Conservation (phyloP, 92 coral and sea anemone species). For the Plumapathes pennacea region DNA sequence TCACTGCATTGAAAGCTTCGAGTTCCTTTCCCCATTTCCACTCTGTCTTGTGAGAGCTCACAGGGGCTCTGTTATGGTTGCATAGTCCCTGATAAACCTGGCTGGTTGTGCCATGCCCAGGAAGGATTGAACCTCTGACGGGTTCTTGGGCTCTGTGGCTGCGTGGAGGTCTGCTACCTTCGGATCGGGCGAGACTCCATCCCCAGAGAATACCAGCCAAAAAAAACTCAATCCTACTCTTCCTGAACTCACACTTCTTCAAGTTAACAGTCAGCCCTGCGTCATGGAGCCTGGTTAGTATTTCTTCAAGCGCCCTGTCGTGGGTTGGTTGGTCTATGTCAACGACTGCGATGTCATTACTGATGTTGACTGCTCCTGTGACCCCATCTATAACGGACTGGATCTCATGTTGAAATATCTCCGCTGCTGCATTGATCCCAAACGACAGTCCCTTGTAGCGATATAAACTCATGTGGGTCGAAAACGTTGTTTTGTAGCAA, state of each 20-base stretch:
- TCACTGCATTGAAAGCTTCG: slow-evolving; percentile 6
- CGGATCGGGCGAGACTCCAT: slow-evolving; percentile 44
- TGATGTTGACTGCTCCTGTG: neutral
- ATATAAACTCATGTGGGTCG: slow-evolving; percentile 27
- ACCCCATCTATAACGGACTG: slow-evolving; percentile 1
- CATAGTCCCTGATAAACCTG: slow-evolving; percentile 14
- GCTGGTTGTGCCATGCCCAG: slow-evolving; percentile 26
- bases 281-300: slow-evolving; percentile 6
- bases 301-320: slow-evolving; percentile 29
- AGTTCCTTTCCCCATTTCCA: neutral
- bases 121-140: slow-evolving; percentile 29
- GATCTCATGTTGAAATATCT: neutral
- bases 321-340: neutral
- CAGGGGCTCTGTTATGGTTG: slow-evolving; percentile 13
- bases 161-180: slow-evolving; percentile 25
- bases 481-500: slow-evolving; percentile 35
- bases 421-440: slow-evolving; percentile 1
- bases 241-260: slow-evolving; percentile 25
- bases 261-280: slow-evolving; percentile 15
- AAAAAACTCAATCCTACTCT: slow-evolving; percentile 14
- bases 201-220: slow-evolving; percentile 30
- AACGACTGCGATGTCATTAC: slow-evolving; percentile 1
- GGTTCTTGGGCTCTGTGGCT: slow-evolving; percentile 6
- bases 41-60: slow-evolving; percentile 6
- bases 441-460: too few species aligned